Base-by-base conservation (phyloP, 2,797 vertebrate genomes). In the Percopsis omiscomaycus region DNA sequence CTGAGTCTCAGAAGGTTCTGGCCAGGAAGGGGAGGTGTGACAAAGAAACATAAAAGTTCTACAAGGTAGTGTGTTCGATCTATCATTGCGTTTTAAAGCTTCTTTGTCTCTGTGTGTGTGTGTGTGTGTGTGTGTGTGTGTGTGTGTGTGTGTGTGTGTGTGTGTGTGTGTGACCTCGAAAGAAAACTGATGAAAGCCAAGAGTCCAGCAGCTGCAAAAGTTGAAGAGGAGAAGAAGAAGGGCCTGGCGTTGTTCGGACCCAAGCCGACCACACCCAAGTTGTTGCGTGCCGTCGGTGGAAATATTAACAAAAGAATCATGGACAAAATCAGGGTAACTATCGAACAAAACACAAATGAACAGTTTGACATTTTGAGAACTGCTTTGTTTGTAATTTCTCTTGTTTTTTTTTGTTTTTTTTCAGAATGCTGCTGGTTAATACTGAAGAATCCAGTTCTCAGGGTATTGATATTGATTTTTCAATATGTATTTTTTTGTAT, bases 1-100 rank as follows among this genome's bases (percentile, higher is more conserved):
- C 96, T 0, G 93, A 96, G 71, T 97, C 96, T 29, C 94, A 98
- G 85, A 98, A 94, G 60, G 87, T 98, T 5, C 87, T 99, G 76
- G 94, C 91, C 86, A 94, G 94, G 82, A 99, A 98, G 90, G 95
- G 95, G 72, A 95, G 78, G 96, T 96, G 83, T 74, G 84, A 64
- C 22, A 42, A 45, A 44, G 29, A 61, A 51, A 32, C 13, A 13
- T 37, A 6, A 4, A 14, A 5, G 14, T 6, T n/a, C 1, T 48
- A 48, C 11, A 12, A 48, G 46, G 11, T 48, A 48, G 49, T 48
- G 11, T n/a, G 14, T 48, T 48, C 14, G 3, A 10, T 47, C 46
- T 47, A n/a, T 12, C 11, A 48, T 48, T 48, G 11, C 14, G 3
- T 48, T 48, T 1, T 12, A 48, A 45, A 12, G 28, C 30, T 3